These are phyloP conservation scores for Sebastes glaucus DNA, from an alignment of 2,797 vertebrate genomes.

Conservation along the genomic window DNA sequence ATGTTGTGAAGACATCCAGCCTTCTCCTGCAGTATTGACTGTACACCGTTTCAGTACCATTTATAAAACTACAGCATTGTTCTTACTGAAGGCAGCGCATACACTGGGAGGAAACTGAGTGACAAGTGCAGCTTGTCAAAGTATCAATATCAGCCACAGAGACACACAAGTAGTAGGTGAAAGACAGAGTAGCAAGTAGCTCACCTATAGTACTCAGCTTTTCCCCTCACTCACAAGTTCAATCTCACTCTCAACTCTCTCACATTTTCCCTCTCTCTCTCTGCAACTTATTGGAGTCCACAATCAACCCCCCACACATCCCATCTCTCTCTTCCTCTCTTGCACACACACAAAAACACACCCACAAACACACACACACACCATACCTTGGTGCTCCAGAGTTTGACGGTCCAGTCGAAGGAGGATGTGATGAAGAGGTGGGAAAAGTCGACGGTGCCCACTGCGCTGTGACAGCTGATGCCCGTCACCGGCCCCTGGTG, in stretches of 20 bases:
- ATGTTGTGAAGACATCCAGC: background rate
- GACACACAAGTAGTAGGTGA: slow-evolving; percentile 13
- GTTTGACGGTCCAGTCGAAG: slow-evolving; percentile 98
- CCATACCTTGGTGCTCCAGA: slow-evolving; percentile 97
- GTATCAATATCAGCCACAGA: background rate
- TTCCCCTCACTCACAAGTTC: background rate
- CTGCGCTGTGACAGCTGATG: slow-evolving; percentile 95
- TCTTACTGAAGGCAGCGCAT: background rate
- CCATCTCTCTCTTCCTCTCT: background rate
- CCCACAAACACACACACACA: background rate
- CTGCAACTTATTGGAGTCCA: slow-evolving; percentile 32
- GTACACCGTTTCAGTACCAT: background rate
- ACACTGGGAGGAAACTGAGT: background rate
- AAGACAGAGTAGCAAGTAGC: slow-evolving; percentile 23
- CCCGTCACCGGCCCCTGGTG: slow-evolving; percentile 97
- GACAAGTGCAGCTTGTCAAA: background rate
- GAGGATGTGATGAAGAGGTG: slow-evolving; percentile 98
- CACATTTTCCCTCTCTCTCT: background rate
- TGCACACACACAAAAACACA: background rate
- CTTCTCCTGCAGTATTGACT: background rate
- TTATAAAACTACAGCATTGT: background rate
- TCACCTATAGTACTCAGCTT: slow-evolving; percentile 27
- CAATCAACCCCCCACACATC: slow-evolving; percentile 66
- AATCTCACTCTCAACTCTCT: background rate
- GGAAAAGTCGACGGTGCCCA: slow-evolving; percentile 95